phyloP scores from a whole-genome alignment of 1,140 invertebrate species.

The Eumeta japonica region DNA sequence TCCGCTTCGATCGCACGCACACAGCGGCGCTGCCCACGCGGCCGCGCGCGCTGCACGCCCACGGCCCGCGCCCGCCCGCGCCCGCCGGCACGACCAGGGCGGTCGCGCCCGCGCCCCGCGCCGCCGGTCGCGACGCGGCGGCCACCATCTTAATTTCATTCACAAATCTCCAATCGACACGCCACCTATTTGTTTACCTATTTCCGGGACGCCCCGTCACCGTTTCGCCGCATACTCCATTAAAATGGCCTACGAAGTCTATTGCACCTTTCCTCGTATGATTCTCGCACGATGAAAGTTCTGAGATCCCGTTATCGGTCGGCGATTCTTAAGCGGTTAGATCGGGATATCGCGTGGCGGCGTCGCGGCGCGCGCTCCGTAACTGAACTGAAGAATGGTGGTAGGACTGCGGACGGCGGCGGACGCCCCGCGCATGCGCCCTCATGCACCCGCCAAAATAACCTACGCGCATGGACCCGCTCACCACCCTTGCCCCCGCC shows the following conservation, averaged over 20 bases:
- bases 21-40: constrained; percentile 25
- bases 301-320: too few species aligned
- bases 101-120: constrained; percentile 26
- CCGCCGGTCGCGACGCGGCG: too few species aligned
- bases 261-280: too few species aligned
- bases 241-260: too few species aligned
- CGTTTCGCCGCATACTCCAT: too few species aligned
- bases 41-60: constrained; percentile 14
- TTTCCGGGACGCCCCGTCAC: too few species aligned
- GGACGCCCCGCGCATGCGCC: constrained; percentile 36
- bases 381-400: constrained; percentile 52
- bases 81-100: constrained; percentile 15
- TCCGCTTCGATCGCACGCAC: constrained; percentile 42
- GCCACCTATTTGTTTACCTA: constrained; percentile 46
- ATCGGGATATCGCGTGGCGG: constrained; percentile 16
- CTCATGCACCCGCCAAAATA: too few species aligned
- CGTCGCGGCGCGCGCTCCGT: constrained; percentile 16
- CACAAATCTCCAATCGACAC: constrained; percentile 49
- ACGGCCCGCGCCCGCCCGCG: constrained; percentile 12
- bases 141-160: constrained; percentile 56
- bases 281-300: too few species aligned
- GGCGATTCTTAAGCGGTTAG: too few species aligned
- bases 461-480: too few species aligned
- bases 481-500: too few species aligned
- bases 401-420: constrained; percentile 43